phyloP scores from a whole-genome alignment of 2,888 invertebrate species.

The Hetaerina titia region DNA sequence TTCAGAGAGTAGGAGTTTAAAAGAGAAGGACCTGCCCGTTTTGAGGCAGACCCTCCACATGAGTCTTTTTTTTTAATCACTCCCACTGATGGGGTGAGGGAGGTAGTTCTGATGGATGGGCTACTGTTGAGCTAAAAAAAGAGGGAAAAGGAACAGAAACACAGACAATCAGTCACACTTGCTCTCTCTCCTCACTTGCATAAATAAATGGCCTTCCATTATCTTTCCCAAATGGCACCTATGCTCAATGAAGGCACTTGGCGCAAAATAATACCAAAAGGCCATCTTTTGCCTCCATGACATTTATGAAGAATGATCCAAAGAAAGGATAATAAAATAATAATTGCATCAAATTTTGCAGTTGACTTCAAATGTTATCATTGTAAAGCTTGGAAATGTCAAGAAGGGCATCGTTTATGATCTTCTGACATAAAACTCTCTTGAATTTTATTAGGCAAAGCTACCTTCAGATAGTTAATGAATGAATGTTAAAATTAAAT shows the following conservation, averaged over 20 bases:
- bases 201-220: conserved; percentile 39
- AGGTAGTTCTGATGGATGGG: conserved; percentile 98
- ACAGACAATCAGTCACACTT: conserved; percentile 68
- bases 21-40: conserved; percentile 63
- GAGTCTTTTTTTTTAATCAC: conserved; percentile 78
- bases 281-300: neutral
- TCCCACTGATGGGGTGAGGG: conserved; percentile 99
- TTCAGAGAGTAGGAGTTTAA: conserved; percentile 48
- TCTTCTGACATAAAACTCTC: neutral
- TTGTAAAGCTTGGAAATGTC: conserved; percentile 64
- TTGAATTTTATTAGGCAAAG: neutral
- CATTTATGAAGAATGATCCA: conserved; percentile 48
- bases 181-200: conserved; percentile 14
- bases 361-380: conserved; percentile 5
- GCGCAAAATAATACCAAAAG: neutral
- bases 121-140: conserved; percentile 94
- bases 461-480: neutral
- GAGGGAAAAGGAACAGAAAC: conserved; percentile 70
- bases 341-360: neutral
- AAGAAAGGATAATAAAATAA: conserved; percentile 41
- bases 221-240: conserved; percentile 20
- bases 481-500: neutral
- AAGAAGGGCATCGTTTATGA: neutral
- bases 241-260: neutral
- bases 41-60: conserved; percentile 67